Evolutionary conservation across 2,113 vertebrate genomes (phyloP).

Genomic region (Mustela lutreola): DNA sequence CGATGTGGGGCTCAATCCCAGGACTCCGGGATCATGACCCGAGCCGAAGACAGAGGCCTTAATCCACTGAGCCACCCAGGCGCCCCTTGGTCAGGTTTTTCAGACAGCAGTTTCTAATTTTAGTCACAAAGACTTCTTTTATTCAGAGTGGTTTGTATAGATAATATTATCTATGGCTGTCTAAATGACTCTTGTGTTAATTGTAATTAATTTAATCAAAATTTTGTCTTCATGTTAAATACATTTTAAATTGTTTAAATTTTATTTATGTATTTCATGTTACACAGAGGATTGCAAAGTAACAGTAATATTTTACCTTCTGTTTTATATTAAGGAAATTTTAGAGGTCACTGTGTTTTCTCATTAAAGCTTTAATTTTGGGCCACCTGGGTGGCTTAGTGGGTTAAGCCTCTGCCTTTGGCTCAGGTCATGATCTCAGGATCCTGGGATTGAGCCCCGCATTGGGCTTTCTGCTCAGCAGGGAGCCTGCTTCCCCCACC

Average conservation of each 20-base stretch:
- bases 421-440: too few species aligned
- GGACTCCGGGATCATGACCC: too few species aligned
- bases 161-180: neutral
- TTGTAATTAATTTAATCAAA: neutral
- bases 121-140: conserved; percentile 12
- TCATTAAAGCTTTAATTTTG: conserved; percentile 20
- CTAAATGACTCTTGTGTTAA: neutral
- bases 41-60: too few species aligned
- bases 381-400: too few species aligned
- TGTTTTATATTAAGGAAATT: neutral
- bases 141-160: neutral
- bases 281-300: neutral
- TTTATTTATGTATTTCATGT: neutral
- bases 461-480: too few species aligned
- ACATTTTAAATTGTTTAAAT: conserved; percentile 37
- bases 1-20: too few species aligned
- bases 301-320: neutral
- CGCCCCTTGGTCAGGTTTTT: neutral
- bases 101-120: neutral
- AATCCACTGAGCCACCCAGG: too few species aligned
- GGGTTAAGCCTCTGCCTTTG: too few species aligned
- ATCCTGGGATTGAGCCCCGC: too few species aligned
- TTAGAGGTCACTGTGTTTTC: neutral
- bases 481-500: too few species aligned
- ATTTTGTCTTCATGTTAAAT: conserved; percentile 39